Evolutionary conservation across 2,888 invertebrate species (phyloP), one percentile per base, ranked within the genome.

Genomic region (Dinocampus coccinellae): DNA sequence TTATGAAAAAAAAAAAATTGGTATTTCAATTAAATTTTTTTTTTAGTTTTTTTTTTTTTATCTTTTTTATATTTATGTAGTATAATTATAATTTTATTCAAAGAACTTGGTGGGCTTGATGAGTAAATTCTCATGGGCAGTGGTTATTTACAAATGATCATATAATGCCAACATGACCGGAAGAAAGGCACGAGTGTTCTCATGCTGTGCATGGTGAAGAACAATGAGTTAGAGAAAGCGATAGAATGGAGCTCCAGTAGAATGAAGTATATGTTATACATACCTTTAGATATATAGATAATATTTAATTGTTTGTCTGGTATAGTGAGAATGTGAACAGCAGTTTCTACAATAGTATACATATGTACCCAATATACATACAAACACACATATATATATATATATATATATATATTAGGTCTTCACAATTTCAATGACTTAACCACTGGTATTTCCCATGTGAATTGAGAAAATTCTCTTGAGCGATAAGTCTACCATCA

Each of bases 381-480:
- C 34, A 24, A 42, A 42, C n/a, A 36, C 53, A 29, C 47, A 33
- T 20, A 22, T 16, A 60, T 13, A 36, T 52, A 24, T 57, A 42
- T 39, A 42, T 20, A 22, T 16, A 60, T 9, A 24, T 52, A 36
- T 57, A 42, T 39, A 52, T 60, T 22, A 29, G 33, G 22, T 36
- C 26, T 22, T 52, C 52, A 29, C 53, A 34, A 61, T 71, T 71
- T 66, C 55, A 66, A 53, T 66, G 66, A 67, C 67, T 66, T 53
- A 66, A 61, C 70, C 61, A 61, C 39, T 47, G 66, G 65, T 52
- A 71, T 71, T 71, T 71, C 71, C 57, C 62, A 62, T 61, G 71
- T 71, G 62, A 71, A 71, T 66, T 62, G 55, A 20, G 20, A 16
- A 6, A 16, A 11, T 10, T 52, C 22, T 29, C 66, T 53, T 39